phyloP scores from a whole-genome alignment of 2,797 vertebrate genomes.

The Anomalospiza imberbis region DNA sequence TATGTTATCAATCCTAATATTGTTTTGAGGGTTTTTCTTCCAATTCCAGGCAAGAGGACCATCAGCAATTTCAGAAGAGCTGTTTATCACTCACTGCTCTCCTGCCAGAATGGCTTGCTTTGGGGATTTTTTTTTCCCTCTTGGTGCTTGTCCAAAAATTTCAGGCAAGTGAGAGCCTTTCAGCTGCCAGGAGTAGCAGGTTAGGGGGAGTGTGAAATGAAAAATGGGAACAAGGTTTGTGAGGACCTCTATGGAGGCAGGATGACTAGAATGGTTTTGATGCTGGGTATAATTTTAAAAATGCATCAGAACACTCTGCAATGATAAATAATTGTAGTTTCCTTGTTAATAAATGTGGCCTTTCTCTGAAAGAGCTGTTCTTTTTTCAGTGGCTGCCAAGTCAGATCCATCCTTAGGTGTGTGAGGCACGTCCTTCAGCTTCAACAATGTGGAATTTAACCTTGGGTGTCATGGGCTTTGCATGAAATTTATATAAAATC shows the following conservation, averaged over 20 bases:
- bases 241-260: background rate
- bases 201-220: background rate
- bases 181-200: background rate
- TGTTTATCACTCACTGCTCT: background rate
- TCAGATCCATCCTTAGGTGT: background rate
- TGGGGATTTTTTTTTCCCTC: background rate
- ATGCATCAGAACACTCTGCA: background rate
- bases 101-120: background rate
- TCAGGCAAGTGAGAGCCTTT: background rate
- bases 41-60: rapidly evolving
- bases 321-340: background rate
- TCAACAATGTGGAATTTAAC: background rate
- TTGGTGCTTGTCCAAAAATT: background rate
- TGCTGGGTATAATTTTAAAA: background rate
- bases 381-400: background rate
- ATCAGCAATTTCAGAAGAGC: background rate
- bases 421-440: background rate
- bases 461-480: background rate
- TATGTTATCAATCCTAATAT: background rate
- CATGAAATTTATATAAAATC: background rate
- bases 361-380: background rate
- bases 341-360: background rate
- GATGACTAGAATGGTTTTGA: background rate
- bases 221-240: background rate
- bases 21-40: background rate